A percentile compares a stretch with the other conserved stretches of the same genome.
Evolutionary conservation across 1,140 invertebrate species (phyloP).

Genomic region (Rhyacophila brunnea): DNA sequence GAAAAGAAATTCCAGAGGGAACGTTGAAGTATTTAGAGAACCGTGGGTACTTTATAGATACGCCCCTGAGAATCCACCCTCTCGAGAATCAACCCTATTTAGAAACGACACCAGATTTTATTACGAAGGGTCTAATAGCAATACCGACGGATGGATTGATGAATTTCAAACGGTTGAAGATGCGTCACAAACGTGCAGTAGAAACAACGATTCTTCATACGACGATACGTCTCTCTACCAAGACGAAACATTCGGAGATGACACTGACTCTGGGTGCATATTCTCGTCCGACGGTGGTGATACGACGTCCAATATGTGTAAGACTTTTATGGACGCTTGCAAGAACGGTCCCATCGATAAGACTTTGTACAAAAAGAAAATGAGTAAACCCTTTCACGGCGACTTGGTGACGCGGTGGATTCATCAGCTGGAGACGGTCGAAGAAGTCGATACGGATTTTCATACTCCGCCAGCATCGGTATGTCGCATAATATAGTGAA

Average conservation of each 20-base stretch:
- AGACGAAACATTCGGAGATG: conserved; percentile 16
- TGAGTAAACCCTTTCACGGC: conserved; percentile 16
- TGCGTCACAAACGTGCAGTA: not conserved
- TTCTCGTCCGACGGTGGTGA: conserved; percentile 22
- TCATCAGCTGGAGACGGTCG: conserved; percentile 31
- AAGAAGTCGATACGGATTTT: conserved; percentile 33
- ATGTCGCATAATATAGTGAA: conserved; percentile 8
- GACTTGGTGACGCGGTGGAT: conserved; percentile 31
- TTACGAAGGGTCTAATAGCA: conserved; percentile 6
- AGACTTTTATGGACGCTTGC: conserved; percentile 15
- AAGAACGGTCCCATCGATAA: not conserved
- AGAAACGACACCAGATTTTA: not conserved
- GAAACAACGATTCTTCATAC: not conserved
- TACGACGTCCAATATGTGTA: conserved; percentile 14
- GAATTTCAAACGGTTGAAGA: conserved; percentile 1
- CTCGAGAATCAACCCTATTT: conserved; percentile 1
- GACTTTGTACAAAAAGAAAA: conserved; percentile 11
- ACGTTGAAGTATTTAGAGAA: conserved; percentile 12
- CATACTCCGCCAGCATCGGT: conserved; percentile 29
- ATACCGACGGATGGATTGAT: conserved; percentile 17
- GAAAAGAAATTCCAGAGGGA: conserved; percentile 6
- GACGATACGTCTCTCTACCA: conserved; percentile 27
- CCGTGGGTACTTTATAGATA: conserved; percentile 27
- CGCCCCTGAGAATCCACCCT: conserved; percentile 13
- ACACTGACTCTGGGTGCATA: conserved; percentile 22